Evolutionary conservation across 2,113 vertebrate genomes (phyloP).

Genomic region (Progne subis): DNA sequence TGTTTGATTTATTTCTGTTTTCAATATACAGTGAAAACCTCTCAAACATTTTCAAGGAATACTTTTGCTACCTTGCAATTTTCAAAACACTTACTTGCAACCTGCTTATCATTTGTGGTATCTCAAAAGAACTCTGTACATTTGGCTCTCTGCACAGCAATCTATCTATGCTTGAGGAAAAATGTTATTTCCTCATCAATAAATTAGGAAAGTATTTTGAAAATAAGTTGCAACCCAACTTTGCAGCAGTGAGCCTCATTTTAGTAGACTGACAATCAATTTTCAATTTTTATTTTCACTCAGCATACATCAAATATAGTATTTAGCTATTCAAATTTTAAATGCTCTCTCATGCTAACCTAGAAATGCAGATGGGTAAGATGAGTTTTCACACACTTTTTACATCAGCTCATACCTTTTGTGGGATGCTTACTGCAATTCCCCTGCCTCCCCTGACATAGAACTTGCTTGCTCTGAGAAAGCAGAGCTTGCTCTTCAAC

Average conservation of each 20-base stretch:
- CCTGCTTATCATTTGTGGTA: neutral
- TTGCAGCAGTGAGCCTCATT: neutral
- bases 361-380: neutral
- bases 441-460: too few relatives aligned
- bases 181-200: neutral
- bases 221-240: neutral
- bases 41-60: neutral
- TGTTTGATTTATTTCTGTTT: conserved; percentile 1
- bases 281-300: neutral
- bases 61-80: neutral
- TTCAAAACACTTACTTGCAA: neutral
- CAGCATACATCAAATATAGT: neutral
- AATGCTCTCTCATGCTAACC: neutral
- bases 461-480: neutral
- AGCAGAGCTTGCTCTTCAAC: neutral
- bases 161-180: neutral
- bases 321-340: neutral
- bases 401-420: neutral
- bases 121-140: neutral
- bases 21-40: neutral
- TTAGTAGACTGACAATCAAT: neutral
- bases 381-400: neutral
- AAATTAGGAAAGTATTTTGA: neutral
- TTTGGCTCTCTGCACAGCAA: neutral
- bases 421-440: neutral